A percentile compares a stretch with the other conserved stretches of the same genome.
Evolutionary conservation across 2,797 vertebrate genomes (phyloP).

Genomic region (Sebastes iracundus): DNA sequence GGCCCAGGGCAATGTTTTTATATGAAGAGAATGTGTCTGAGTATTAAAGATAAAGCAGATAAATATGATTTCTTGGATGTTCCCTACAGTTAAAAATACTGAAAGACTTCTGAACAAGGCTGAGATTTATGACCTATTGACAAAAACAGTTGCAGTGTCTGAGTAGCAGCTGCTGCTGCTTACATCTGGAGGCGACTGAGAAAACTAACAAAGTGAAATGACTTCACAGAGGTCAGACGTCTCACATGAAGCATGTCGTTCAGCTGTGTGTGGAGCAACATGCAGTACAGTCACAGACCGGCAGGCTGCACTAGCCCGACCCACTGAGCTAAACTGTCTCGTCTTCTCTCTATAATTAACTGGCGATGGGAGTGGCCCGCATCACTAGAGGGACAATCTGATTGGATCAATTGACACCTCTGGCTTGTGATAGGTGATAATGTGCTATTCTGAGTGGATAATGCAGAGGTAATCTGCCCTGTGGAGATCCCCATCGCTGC

Average conservation of each 20-base stretch:
- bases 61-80: neutral
- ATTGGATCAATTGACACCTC: slow-evolving; percentile 80
- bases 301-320: slow-evolving; percentile 5
- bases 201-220: neutral
- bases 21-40: neutral
- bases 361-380: slow-evolving; percentile 58
- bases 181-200: neutral
- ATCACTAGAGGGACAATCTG: slow-evolving; percentile 60
- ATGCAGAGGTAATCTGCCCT: slow-evolving; percentile 78
- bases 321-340: slow-evolving; percentile 25
- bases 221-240: slow-evolving; percentile 5
- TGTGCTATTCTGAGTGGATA: slow-evolving; percentile 78
- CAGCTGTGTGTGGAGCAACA: neutral
- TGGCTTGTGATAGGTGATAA: slow-evolving; percentile 78
- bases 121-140: neutral
- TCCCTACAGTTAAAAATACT: neutral
- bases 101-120: neutral
- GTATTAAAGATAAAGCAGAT: neutral
- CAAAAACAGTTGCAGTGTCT: neutral
- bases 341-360: slow-evolving; percentile 58
- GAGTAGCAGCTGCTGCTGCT: slow-evolving; percentile 8
- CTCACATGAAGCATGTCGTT: neutral
- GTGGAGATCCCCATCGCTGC: slow-evolving; percentile 69
- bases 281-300: slow-evolving; percentile 14
- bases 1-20: neutral